Percentiles rank a stretch among this genome's conserved stretches.
Evolutionary conservation across 2,888 invertebrate species (phyloP).

Genomic region (Sepioteuthis lessoniana): DNA sequence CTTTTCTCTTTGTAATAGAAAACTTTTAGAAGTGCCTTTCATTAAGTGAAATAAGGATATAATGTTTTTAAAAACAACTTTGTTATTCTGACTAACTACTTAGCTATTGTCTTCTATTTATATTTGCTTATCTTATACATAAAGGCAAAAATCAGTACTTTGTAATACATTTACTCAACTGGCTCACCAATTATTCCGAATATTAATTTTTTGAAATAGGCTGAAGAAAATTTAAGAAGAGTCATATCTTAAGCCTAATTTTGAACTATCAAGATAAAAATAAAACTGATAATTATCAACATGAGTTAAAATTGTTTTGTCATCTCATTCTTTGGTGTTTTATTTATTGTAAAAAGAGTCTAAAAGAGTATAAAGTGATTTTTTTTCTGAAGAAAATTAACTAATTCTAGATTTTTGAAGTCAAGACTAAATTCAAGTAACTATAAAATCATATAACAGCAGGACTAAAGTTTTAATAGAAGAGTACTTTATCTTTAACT

Average conservation of each 20-base stretch:
- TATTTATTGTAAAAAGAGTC: not conserved
- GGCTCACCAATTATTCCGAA: not conserved
- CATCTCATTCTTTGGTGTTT: not conserved
- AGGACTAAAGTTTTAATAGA: too few species aligned
- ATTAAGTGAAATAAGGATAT: not conserved
- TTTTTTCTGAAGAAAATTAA: too few species aligned
- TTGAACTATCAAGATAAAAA: not conserved
- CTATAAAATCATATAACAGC: too few species aligned
- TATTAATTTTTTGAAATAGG: not conserved
- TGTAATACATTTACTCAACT: not conserved
- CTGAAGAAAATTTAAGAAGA: not conserved
- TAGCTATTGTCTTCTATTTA: not conserved
- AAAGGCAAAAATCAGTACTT: not conserved
- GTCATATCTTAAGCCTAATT: not conserved
- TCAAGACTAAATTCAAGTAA: too few species aligned
- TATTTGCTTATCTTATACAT: not conserved
- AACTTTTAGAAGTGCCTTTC: not conserved
- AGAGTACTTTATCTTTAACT: too few species aligned
- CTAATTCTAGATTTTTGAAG: too few species aligned
- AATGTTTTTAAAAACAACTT: not conserved
- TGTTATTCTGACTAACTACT: not conserved
- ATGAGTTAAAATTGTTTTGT: not conserved
- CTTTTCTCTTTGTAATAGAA: not conserved
- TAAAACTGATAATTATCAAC: not conserved
- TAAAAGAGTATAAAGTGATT: too few species aligned